phyloP scores from a whole-genome alignment of 2,797 vertebrate species.

The Sphenopsis melanotis region DNA sequence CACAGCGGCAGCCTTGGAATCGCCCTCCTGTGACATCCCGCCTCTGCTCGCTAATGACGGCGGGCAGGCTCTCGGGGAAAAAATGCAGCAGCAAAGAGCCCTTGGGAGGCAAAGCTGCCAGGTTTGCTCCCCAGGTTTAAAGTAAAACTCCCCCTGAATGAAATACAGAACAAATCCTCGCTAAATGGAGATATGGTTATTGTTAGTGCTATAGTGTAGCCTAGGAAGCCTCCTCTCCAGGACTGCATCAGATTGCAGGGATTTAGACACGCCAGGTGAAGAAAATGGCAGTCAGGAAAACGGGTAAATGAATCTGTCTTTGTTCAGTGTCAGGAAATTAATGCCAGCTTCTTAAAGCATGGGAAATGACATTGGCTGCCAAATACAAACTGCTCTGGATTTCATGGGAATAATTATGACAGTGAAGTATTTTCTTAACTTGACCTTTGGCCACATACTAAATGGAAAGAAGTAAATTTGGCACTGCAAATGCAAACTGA shows the following conservation, averaged over 20 bases:
- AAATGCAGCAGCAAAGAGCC: background rate
- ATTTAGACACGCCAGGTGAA: background rate
- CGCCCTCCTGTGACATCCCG: background rate
- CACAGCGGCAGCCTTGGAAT: background rate
- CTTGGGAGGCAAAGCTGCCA: background rate
- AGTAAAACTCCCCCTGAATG: background rate
- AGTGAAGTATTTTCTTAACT: slow-evolving; percentile 50
- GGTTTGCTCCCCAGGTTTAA: background rate
- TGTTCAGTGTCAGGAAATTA: slow-evolving; percentile 32
- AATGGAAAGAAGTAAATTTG: slow-evolving; percentile 44
- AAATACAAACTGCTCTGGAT: slow-evolving; percentile 31
- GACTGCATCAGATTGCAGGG: background rate
- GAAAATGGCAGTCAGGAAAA: slow-evolving; percentile 2
- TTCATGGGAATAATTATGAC: slow-evolving; percentile 48
- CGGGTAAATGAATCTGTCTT: background rate
- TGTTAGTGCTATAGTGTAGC: background rate
- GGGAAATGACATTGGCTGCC: slow-evolving; percentile 34
- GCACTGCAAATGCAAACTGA: slow-evolving; percentile 20
- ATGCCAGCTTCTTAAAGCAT: slow-evolving; percentile 28
- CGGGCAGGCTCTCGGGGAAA: rapidly evolving
- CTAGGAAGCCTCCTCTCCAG: background rate
- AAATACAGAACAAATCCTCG: background rate
- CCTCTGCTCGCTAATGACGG: background rate
- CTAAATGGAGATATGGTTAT: background rate
- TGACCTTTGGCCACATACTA: slow-evolving; percentile 33